Evolutionary conservation across 2,797 vertebrate species (phyloP).

Genomic region (Avahi laniger): DNA sequence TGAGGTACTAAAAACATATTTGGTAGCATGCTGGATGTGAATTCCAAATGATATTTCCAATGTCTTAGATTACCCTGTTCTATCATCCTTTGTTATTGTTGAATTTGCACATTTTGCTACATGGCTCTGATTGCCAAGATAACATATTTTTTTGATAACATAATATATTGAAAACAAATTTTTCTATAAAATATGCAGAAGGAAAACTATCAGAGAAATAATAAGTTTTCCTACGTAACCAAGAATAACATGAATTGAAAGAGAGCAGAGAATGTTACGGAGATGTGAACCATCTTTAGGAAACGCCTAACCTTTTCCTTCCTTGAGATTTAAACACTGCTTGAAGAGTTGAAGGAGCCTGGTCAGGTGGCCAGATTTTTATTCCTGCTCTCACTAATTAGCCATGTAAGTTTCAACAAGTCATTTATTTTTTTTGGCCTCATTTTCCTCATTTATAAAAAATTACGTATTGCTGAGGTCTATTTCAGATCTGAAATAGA

Average conservation of each 20-base stretch:
- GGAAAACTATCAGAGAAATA: slow-evolving; percentile 23
- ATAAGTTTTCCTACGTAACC: not conserved
- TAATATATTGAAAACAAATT: slow-evolving; percentile 5
- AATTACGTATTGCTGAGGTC: not conserved
- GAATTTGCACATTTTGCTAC: not conserved
- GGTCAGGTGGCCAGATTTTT: not conserved
- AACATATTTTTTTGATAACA: not conserved
- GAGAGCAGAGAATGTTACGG: not conserved
- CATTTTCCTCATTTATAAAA: slow-evolving; percentile 34
- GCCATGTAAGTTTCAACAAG: not conserved
- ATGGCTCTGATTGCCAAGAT: not conserved
- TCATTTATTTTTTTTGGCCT: not conserved
- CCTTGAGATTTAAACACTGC: not conserved
- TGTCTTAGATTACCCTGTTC: not conserved
- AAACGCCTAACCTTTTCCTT: not conserved
- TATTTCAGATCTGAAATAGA: slow-evolving; percentile 39
- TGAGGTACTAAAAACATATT: not conserved
- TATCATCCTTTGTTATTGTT: slow-evolving; percentile 23
- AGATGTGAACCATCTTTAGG: not conserved
- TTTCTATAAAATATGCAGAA: slow-evolving; percentile 35
- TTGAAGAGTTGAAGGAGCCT: not conserved
- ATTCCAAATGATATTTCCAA: not conserved
- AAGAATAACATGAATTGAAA: slow-evolving; percentile 17
- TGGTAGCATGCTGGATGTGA: not conserved
- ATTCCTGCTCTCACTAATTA: not conserved